A percentile compares a stretch with the other conserved stretches of the same genome.
Evolutionary conservation across 2,797 vertebrate species (phyloP).

Genomic region (Knipowitschia caucasica): DNA sequence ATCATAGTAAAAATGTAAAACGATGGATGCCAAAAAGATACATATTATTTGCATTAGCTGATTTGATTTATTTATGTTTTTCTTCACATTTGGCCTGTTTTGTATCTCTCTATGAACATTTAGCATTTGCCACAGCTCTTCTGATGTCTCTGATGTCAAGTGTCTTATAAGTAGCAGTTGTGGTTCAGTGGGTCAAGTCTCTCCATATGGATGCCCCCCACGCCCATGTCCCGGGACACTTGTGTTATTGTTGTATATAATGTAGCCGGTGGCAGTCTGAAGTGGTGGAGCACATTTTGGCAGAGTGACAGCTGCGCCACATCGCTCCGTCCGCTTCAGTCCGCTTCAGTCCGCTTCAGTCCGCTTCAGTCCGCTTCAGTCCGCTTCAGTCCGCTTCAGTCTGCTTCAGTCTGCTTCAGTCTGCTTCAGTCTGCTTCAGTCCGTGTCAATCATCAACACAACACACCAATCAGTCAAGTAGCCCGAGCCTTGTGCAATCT

Average conservation of each 20-base stretch:
- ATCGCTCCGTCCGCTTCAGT: background rate
- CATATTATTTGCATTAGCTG: background rate
- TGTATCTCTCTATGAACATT: too few species aligned
- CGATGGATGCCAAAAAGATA: background rate
- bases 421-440: too few species aligned
- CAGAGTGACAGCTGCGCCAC: conserved; percentile 12
- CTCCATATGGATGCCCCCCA: conserved; percentile 33
- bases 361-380: too few species aligned
- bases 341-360: conserved; percentile 8
- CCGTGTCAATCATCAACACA: conserved; percentile 7
- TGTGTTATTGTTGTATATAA: conserved; percentile 60
- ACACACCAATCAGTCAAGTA: conserved; percentile 14
- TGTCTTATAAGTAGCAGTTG: conserved; percentile 42
- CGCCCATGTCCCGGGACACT: conserved; percentile 43
- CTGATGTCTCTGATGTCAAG: conserved; percentile 10
- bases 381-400: too few species aligned
- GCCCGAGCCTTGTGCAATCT: conserved; percentile 15
- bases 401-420: too few species aligned
- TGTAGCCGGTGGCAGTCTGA: conserved; percentile 23
- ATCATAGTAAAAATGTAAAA: too few species aligned
- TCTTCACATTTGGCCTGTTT: background rate
- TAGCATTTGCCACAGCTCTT: background rate
- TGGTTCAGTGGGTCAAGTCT: conserved; percentile 56
- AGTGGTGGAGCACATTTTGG: conserved; percentile 29
- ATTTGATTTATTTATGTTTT: too few species aligned